Conservation (phyloP, 2,888 invertebrate genomes). For the Choreutis nemorana region DNA sequence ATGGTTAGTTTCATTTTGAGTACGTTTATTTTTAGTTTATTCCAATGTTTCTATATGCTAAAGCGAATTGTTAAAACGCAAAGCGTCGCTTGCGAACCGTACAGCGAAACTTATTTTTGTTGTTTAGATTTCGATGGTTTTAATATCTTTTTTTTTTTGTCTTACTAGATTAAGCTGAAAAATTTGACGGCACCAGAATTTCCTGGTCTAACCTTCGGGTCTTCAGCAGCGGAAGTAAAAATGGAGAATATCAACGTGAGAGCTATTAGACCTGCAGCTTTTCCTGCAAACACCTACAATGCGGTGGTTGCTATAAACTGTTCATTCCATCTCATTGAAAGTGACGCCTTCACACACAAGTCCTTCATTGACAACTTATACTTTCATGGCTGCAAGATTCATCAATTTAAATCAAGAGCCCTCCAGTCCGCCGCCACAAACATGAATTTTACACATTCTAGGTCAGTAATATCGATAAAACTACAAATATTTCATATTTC, state of each 20-base stretch:
- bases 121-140: no score
- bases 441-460: slow-evolving; percentile 70
- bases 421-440: slow-evolving; percentile 70
- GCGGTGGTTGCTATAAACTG: slow-evolving; percentile 70
- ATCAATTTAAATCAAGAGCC: slow-evolving; percentile 64
- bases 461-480: slow-evolving; percentile 62
- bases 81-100: no score
- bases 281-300: slow-evolving; percentile 71
- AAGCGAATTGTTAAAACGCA: neutral
- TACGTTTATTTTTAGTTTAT: slow-evolving; percentile 4
- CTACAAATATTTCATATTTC: neutral
- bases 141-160: no score
- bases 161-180: slow-evolving; percentile 70
- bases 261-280: slow-evolving; percentile 69
- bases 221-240: slow-evolving; percentile 68
- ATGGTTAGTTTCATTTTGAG: slow-evolving; percentile 35
- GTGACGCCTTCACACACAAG: slow-evolving; percentile 70
- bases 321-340: slow-evolving; percentile 65
- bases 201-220: slow-evolving; percentile 69
- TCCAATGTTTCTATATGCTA: slow-evolving; percentile 12
- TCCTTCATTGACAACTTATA: slow-evolving; percentile 69
- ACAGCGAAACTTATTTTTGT: no score
- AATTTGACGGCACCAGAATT: slow-evolving; percentile 67
- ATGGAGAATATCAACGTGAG: slow-evolving; percentile 60
- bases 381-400: slow-evolving; percentile 66